Percentiles rank a stretch among this genome's conserved stretches.
These are phyloP conservation scores for Mormyrus proboscirostris DNA, from an alignment of 2,797 vertebrate species.

Conservation along the genomic window DNA sequence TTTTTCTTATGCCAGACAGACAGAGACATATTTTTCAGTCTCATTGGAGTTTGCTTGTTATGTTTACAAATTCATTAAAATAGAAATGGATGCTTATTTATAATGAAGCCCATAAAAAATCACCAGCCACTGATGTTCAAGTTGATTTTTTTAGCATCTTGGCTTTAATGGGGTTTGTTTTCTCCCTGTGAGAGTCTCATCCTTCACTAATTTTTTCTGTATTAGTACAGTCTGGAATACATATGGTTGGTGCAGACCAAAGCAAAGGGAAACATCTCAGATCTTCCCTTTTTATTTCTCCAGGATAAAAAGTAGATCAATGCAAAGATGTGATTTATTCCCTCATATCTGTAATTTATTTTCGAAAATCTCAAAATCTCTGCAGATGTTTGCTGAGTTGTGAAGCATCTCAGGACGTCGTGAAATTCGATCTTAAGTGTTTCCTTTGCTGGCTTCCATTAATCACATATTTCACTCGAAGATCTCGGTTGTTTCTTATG, in stretches of 20 bases:
- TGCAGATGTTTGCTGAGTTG: not conserved
- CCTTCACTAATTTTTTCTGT: not conserved
- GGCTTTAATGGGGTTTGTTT: not conserved
- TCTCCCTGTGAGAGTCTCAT: not conserved
- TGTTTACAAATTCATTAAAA: not conserved
- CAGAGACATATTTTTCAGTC: not conserved
- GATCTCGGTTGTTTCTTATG: not conserved
- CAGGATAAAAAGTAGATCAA: not conserved
- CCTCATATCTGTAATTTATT: not conserved
- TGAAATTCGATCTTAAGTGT: not conserved
- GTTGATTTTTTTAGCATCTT: not conserved
- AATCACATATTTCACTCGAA: not conserved
- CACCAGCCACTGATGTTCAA: not conserved
- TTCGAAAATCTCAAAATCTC: not conserved
- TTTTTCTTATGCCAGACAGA: not conserved
- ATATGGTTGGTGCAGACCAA: not conserved
- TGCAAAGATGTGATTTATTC: not conserved
- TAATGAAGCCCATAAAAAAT: not conserved
- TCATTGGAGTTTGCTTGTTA: not conserved
- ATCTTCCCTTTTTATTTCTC: not conserved
- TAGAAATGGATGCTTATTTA: slow-evolving; percentile 2
- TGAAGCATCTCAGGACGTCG: not conserved
- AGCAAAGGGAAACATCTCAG: not conserved
- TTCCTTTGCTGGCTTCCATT: not conserved
- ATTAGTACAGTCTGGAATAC: not conserved